phyloP scores from a whole-genome alignment of 2,888 invertebrate species.

The Nemoura dubitans region DNA sequence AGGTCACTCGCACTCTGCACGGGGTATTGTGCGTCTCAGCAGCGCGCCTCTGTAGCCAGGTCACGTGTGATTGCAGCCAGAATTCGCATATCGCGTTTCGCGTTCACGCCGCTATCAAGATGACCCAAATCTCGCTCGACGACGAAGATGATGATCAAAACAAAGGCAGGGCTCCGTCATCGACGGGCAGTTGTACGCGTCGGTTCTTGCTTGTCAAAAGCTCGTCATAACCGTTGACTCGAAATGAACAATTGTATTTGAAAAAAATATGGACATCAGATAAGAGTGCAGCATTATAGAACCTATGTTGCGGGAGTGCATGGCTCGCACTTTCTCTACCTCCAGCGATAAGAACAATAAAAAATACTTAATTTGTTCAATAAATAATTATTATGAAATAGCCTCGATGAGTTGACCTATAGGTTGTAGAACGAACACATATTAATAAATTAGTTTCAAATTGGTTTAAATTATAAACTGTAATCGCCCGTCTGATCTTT shows the following conservation, averaged over 20 bases:
- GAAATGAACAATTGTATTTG: background rate
- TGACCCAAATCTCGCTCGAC: background rate
- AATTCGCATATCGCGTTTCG: background rate
- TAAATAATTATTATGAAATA: slow-evolving; percentile 2
- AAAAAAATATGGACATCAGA: background rate
- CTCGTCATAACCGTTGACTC: background rate
- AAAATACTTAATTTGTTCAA: slow-evolving; percentile 4
- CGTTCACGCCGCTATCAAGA: background rate
- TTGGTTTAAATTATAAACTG: background rate
- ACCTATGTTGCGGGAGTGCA: background rate
- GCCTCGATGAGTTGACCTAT: slow-evolving; percentile 2
- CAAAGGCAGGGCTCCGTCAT: background rate
- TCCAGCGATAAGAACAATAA: slow-evolving; percentile 3
- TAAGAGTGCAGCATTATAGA: background rate
- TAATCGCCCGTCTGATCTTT: background rate
- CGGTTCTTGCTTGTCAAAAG: background rate
- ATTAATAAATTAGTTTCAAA: slow-evolving; percentile 12
- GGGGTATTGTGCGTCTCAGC: background rate
- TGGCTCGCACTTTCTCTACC: background rate
- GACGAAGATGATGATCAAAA: background rate
- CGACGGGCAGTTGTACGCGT: background rate
- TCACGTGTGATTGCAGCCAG: background rate
- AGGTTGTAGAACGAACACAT: slow-evolving; percentile 2
- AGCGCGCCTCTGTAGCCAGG: background rate
- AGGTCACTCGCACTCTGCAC: background rate